Evolutionary conservation across 2,113 vertebrate genomes (phyloP).

Genomic region (Cyphomyrus plagiostoma): DNA sequence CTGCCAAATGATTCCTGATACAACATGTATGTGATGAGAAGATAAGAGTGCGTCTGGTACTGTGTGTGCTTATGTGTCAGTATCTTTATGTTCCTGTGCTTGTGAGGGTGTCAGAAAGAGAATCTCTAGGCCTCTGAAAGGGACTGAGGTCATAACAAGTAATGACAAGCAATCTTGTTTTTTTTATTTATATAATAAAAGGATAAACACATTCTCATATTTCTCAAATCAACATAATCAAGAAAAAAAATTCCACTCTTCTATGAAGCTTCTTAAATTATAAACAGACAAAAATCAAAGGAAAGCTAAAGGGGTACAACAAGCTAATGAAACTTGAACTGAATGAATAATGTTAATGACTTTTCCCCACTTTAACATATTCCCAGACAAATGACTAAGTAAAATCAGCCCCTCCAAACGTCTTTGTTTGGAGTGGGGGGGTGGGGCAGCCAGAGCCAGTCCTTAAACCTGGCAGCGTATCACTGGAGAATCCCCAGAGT

Average conservation of each 20-base stretch:
- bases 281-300: not conserved
- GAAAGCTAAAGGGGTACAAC: not conserved
- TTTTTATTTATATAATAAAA: slow-evolving; percentile 45
- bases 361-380: slow-evolving; percentile 15
- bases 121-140: slow-evolving; percentile 41
- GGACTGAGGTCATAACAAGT: slow-evolving; percentile 87
- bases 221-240: slow-evolving; percentile 72
- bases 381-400: slow-evolving; percentile 31
- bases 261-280: slow-evolving; percentile 3
- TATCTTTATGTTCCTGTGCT: slow-evolving; percentile 56
- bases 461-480: slow-evolving; percentile 34
- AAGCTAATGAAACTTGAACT: slow-evolving; percentile 13
- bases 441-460: not conserved
- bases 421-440: slow-evolving; percentile 37
- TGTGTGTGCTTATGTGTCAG: slow-evolving; percentile 37
- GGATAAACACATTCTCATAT: slow-evolving; percentile 66
- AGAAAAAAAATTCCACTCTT: slow-evolving; percentile 30
- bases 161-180: slow-evolving; percentile 40
- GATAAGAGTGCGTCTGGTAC: slow-evolving; percentile 34
- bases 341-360: slow-evolving; percentile 26
- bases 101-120: slow-evolving; percentile 40
- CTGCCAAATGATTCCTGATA: slow-evolving; percentile 66
- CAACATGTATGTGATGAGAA: slow-evolving; percentile 57
- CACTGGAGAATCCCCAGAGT: slow-evolving; percentile 54
- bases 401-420: slow-evolving; percentile 32